phyloP scores from a whole-genome alignment of 2,113 vertebrate species.

The Triplophysa rosa region DNA sequence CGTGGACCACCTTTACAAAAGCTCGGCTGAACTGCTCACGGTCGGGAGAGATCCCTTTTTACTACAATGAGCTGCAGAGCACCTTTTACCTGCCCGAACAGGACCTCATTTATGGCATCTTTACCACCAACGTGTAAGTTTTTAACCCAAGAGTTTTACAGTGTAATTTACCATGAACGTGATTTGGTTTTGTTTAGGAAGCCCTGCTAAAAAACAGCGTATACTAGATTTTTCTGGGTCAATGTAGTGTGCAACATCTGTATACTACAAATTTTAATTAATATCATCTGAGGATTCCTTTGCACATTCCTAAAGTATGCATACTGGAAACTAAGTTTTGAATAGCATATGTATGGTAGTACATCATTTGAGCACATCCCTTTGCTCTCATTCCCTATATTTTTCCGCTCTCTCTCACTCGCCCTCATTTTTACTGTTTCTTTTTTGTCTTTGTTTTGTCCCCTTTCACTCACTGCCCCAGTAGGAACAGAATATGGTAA shows the following conservation, averaged over 20 bases:
- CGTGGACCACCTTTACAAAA: conserved; percentile 91
- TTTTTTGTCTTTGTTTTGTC: conserved; percentile 46
- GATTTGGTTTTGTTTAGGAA: background rate
- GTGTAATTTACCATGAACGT: background rate
- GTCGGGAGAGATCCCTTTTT: conserved; percentile 87
- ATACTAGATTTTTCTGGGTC: no score
- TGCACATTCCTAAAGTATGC: background rate
- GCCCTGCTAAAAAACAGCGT: no score
- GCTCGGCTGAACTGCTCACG: conserved; percentile 88
- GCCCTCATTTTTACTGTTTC: conserved; percentile 33
- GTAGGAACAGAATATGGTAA: conserved; percentile 67
- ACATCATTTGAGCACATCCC: background rate
- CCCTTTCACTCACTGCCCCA: conserved; percentile 29
- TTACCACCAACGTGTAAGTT: conserved; percentile 89
- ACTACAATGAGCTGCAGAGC: conserved; percentile 89
- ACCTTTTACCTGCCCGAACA: conserved; percentile 87
- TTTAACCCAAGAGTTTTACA: background rate
- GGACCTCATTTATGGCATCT: conserved; percentile 87
- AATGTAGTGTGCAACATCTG: no score
- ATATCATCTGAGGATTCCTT: no score
- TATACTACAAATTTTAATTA: no score
- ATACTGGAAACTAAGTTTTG: background rate
- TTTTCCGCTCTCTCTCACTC: conserved; percentile 45
- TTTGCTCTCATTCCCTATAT: background rate
- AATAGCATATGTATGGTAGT: background rate